Percentiles rank a stretch among this genome's conserved stretches.
Evolutionary conservation across 1,140 invertebrate genomes (phyloP).

Genomic region (Araneus ventricosus): DNA sequence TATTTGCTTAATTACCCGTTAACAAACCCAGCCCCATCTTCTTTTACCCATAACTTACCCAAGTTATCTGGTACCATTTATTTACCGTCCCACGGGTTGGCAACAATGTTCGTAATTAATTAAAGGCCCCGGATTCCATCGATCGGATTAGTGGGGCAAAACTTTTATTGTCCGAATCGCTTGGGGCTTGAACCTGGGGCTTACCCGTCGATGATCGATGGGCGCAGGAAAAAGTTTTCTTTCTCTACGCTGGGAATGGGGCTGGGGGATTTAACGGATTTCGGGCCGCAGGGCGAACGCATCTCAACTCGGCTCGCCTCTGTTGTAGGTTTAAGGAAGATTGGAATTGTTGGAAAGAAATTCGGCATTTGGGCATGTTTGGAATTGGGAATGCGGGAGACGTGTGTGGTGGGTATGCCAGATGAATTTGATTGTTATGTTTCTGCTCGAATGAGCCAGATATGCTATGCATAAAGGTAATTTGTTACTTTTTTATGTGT

Average conservation of each 20-base stretch:
- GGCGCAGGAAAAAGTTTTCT: neutral
- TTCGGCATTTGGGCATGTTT: too few relatives aligned
- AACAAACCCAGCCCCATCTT: neutral
- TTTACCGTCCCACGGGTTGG: neutral
- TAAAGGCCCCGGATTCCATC: neutral
- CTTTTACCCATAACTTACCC: neutral
- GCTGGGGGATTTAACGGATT: neutral
- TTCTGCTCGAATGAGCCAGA: too few relatives aligned
- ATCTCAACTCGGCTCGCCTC: too few relatives aligned
- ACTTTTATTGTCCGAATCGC: constrained; percentile 33
- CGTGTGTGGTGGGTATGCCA: too few relatives aligned
- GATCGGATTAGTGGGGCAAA: constrained; percentile 6
- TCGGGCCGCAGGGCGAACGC: too few relatives aligned
- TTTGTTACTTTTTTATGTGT: too few relatives aligned
- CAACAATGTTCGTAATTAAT: constrained; percentile 29
- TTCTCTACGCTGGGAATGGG: neutral
- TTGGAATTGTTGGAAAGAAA: too few relatives aligned
- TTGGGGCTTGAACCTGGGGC: neutral
- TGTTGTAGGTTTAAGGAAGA: too few relatives aligned
- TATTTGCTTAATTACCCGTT: constrained; percentile 15
- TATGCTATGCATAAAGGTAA: too few relatives aligned
- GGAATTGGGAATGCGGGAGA: too few relatives aligned
- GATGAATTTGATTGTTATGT: too few relatives aligned
- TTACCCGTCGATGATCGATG: constrained; percentile 7
- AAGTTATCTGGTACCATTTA: neutral